A percentile compares a stretch with the other conserved stretches of the same genome.
Evolutionary conservation across 2,113 vertebrate species (phyloP).

Genomic region (Vimba vimba): DNA sequence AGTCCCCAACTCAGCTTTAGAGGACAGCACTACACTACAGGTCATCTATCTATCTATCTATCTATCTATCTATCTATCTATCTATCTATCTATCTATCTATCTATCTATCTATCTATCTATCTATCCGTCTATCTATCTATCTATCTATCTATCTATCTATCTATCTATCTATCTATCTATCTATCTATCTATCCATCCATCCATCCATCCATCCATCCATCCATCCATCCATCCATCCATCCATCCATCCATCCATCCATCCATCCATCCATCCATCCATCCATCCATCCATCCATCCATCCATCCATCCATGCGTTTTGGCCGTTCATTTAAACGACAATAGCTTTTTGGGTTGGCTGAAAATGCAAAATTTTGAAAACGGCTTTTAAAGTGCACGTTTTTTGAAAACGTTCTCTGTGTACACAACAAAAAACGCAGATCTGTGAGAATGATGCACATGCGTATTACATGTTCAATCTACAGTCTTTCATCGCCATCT

Average conservation of each 20-base stretch:
- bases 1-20: not conserved
- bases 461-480: too few species aligned
- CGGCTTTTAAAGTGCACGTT: too few species aligned
- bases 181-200: not conserved
- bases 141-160: too few species aligned
- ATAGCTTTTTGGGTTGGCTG: too few species aligned
- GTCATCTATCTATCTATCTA: not conserved
- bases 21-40: not conserved
- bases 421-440: too few species aligned
- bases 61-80: not conserved
- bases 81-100: not conserved
- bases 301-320: too few species aligned
- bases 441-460: too few species aligned
- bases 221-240: not conserved
- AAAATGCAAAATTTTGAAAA: too few species aligned
- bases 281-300: not conserved
- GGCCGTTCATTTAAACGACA: too few species aligned
- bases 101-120: not conserved
- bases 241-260: not conserved
- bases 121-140: too few species aligned
- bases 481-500: too few species aligned
- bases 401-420: too few species aligned
- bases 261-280: not conserved
- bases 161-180: not conserved
- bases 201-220: not conserved